Percentiles rank a stretch among this genome's conserved stretches.
Evolutionary conservation across 2,113 vertebrate genomes (phyloP).

Genomic region (Hydrolagus affinis): DNA sequence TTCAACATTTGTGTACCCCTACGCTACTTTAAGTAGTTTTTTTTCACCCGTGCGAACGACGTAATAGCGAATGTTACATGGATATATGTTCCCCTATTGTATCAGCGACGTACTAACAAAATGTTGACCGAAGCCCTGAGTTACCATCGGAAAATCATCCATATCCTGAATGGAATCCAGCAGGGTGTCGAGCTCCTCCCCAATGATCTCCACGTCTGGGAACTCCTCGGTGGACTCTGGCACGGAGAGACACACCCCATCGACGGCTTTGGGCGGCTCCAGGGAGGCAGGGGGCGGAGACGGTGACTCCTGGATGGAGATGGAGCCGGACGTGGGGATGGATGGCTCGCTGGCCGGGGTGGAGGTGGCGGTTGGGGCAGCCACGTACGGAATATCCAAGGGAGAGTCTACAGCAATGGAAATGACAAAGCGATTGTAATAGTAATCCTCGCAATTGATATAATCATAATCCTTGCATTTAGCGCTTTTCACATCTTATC

Average conservation of each 20-base stretch:
- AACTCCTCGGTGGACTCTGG: slow-evolving; percentile 56
- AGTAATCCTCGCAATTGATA: no score
- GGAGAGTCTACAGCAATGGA: slow-evolving; percentile 50
- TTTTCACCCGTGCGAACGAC: no score
- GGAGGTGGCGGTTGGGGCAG: slow-evolving; percentile 53
- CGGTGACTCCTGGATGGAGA: slow-evolving; percentile 40
- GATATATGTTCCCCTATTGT: no score
- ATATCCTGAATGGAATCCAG: slow-evolving; percentile 65
- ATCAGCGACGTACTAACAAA: no score
- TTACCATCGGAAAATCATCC: slow-evolving; percentile 57
- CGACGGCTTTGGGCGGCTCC: slow-evolving; percentile 60
- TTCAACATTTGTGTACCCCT: no score
- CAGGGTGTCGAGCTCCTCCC: slow-evolving; percentile 79
- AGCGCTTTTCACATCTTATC: no score
- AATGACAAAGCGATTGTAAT: not conserved
- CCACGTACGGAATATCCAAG: slow-evolving; percentile 53
- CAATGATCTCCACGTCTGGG: slow-evolving; percentile 75
- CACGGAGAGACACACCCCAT: slow-evolving; percentile 58
- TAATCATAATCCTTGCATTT: no score
- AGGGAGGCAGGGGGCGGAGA: slow-evolving; percentile 50
- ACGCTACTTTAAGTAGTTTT: no score
- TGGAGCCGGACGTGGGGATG: slow-evolving; percentile 45
- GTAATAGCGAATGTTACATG: no score
- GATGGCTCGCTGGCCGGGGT: slow-evolving; percentile 54
- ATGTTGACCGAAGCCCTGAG: slow-evolving; percentile 33